These are phyloP conservation scores for Capromys pilorides DNA, from an alignment of 2,797 vertebrate species.

Conservation along the genomic window DNA sequence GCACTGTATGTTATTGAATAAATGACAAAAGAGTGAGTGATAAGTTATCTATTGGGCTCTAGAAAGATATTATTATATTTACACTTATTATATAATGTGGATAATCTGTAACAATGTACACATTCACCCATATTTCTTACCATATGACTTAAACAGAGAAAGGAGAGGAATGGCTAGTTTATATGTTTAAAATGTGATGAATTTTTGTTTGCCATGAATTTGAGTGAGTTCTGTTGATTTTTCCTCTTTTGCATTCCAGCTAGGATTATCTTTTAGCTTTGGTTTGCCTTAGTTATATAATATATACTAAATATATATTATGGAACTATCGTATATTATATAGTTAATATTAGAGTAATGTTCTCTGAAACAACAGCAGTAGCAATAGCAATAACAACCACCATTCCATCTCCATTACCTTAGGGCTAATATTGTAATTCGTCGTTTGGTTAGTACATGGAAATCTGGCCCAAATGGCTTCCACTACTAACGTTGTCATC, in stretches of 20 bases:
- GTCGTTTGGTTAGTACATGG: background rate
- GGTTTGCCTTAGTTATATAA: slow-evolving; percentile 41
- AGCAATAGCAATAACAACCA: background rate
- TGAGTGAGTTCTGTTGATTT: background rate
- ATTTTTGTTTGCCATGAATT: background rate
- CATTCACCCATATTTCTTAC: slow-evolving; percentile 7
- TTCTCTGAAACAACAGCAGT: slow-evolving; percentile 39
- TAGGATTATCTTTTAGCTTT: slow-evolving; percentile 10
- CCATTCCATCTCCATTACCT: slow-evolving; percentile 41
- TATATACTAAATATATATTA: background rate
- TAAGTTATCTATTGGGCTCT: background rate
- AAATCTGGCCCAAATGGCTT: background rate
- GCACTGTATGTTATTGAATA: slow-evolving; percentile 18
- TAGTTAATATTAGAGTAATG: slow-evolving; percentile 36
- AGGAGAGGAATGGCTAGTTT: slow-evolving; percentile 11
- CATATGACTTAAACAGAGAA: background rate
- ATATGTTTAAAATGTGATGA: slow-evolving; percentile 8
- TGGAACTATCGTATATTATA: background rate
- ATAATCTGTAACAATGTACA: background rate
- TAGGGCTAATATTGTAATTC: background rate
- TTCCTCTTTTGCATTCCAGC: background rate
- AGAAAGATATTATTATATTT: slow-evolving; percentile 38
- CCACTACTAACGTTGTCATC: background rate
- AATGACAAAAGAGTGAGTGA: slow-evolving; percentile 6
- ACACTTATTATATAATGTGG: background rate